Evolutionary conservation across 1,140 invertebrate genomes (phyloP).

Genomic region (Drosophila pallidifrons): DNA sequence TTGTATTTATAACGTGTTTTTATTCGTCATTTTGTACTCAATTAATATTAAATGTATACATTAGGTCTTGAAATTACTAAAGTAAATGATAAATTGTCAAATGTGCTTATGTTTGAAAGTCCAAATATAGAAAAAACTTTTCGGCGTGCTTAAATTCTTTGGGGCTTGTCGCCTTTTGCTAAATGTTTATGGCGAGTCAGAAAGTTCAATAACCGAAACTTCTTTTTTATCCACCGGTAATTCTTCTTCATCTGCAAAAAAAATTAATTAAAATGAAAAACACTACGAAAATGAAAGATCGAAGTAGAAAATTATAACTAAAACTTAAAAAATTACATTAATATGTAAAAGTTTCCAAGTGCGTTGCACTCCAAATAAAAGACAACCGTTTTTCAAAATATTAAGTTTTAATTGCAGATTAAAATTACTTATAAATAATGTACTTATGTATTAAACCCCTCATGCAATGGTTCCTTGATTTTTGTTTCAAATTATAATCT

Average conservation of each 20-base stretch:
- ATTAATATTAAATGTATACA: slow-evolving; percentile 18
- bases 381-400: slow-evolving; percentile 34
- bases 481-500: slow-evolving; percentile 23
- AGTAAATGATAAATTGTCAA: slow-evolving; percentile 22
- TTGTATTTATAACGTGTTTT: slow-evolving; percentile 3
- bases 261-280: slow-evolving; percentile 61
- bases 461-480: slow-evolving; percentile 31
- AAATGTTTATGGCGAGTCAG: slow-evolving; percentile 61
- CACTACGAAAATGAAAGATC: slow-evolving; percentile 13
- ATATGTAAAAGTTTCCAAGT: slow-evolving; percentile 10
- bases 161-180: slow-evolving; percentile 35
- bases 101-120: slow-evolving; percentile 15
- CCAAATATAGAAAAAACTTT: slow-evolving; percentile 13
- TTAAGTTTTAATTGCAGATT: slow-evolving; percentile 53
- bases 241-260: slow-evolving; percentile 62
- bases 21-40: slow-evolving; percentile 29
- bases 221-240: slow-evolving; percentile 53
- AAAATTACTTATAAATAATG: slow-evolving; percentile 33
- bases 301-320: slow-evolving; percentile 33
- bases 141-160: slow-evolving; percentile 53
- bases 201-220: slow-evolving; percentile 67
- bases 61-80: slow-evolving; percentile 22
- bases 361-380: slow-evolving; percentile 37
- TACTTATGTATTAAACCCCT: slow-evolving; percentile 21
- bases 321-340: slow-evolving; percentile 34